phyloP scores from a whole-genome alignment of 2,797 vertebrate genomes.

The Alosa sapidissima region DNA sequence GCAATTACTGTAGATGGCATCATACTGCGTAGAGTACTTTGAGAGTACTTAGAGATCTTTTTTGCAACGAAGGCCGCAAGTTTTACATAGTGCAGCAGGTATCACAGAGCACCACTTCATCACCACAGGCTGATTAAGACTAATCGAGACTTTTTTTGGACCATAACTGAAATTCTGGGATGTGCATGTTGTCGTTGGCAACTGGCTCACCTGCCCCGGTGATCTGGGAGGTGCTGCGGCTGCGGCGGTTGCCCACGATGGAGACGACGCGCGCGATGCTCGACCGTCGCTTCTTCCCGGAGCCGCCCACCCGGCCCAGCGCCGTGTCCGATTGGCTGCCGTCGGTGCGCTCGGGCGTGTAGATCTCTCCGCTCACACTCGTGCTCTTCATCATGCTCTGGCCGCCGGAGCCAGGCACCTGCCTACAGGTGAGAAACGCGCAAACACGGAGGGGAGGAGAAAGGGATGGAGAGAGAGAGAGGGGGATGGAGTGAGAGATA shows the following conservation, averaged over 20 bases:
- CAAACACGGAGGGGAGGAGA: not conserved
- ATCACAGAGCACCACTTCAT: not conserved
- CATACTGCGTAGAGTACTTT: not conserved
- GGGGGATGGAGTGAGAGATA: not conserved
- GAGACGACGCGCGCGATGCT: slow-evolving; percentile 94
- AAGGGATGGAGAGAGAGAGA: not conserved
- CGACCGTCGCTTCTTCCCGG: slow-evolving; percentile 92
- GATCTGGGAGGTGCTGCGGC: slow-evolving; percentile 95
- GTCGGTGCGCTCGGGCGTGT: slow-evolving; percentile 90
- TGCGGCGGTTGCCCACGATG: slow-evolving; percentile 91
- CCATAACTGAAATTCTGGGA: not conserved
- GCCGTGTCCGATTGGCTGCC: slow-evolving; percentile 98
- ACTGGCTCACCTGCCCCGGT: slow-evolving; percentile 80
- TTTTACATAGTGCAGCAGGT: too few species aligned
- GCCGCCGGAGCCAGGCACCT: slow-evolving; percentile 87
- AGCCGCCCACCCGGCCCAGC: slow-evolving; percentile 86
- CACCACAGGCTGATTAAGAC: not conserved
- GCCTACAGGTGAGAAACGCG: slow-evolving; percentile 73
- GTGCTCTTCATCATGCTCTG: slow-evolving; percentile 94
- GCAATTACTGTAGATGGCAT: not conserved
- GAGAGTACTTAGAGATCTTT: too few species aligned
- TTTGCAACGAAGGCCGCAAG: too few species aligned
- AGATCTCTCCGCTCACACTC: slow-evolving; percentile 94
- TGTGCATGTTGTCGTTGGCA: not conserved
- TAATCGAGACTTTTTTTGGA: not conserved